Evolutionary conservation across 2,113 vertebrate species (phyloP).

Genomic region (Thamnaconus septentrionalis): DNA sequence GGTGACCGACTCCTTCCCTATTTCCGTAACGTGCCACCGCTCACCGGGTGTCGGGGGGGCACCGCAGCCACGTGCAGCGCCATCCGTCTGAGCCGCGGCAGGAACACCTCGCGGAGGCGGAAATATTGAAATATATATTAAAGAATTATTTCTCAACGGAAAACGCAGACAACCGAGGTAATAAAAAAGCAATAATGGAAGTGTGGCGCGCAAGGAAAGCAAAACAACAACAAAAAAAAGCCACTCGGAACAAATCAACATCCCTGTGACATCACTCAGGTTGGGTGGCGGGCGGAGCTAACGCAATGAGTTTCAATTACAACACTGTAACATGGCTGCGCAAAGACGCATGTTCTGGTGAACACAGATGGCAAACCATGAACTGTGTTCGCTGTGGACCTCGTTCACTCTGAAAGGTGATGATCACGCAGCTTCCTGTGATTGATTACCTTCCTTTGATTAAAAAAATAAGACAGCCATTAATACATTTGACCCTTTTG

Average conservation of each 20-base stretch:
- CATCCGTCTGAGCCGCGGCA: constrained; percentile 53
- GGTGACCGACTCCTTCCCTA: constrained; percentile 73
- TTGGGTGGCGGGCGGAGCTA: constrained; percentile 50
- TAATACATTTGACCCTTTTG: too few relatives aligned
- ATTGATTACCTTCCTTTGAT: too few relatives aligned
- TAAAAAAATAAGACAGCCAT: too few relatives aligned
- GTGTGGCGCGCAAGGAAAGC: constrained; percentile 36
- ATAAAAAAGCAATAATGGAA: constrained; percentile 75
- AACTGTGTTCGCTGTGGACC: too few relatives aligned
- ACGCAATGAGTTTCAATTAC: constrained; percentile 68
- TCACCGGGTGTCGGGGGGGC: constrained; percentile 61
- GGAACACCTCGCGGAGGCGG: constrained; percentile 42
- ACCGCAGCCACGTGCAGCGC: constrained; percentile 31
- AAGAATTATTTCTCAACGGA: constrained; percentile 74
- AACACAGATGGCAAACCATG: too few relatives aligned
- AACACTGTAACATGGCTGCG: constrained; percentile 47
- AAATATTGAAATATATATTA: constrained; percentile 75
- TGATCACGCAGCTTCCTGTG: too few relatives aligned
- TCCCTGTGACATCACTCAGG: constrained; percentile 65
- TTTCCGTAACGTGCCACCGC: constrained; percentile 71
- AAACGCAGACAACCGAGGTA: constrained; percentile 72
- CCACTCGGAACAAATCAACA: constrained; percentile 71
- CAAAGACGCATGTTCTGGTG: constrained; percentile 23
- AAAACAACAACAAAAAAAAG: constrained; percentile 25
- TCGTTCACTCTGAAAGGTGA: too few relatives aligned